Base-by-base conservation (phyloP, 2,797 vertebrate genomes). In the Cryptoblepharus egeriae region DNA sequence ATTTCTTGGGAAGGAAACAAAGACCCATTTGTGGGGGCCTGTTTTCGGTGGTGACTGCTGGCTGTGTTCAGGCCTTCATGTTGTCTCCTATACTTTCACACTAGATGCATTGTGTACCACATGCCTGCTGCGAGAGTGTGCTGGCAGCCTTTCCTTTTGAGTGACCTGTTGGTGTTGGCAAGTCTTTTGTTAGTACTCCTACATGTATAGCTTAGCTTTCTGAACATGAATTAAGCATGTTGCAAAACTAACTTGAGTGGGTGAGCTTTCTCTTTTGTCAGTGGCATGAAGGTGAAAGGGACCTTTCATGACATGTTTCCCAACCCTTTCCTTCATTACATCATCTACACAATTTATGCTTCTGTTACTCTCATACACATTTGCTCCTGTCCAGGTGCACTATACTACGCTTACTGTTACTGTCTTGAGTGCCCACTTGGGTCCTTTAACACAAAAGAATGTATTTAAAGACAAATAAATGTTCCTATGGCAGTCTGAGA, bases 81-180 rank as follows among this genome's bases (percentile, higher is more conserved):
- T 28, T 57, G 30, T 70, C 58, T 68, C 72, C 63, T 58, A 63
- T 24, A 58, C 24, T 72, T 42, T 35, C 74, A 75, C 49, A 58
- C 52, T 90, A n/a, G 58, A 61, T 35, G 87, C 77, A 35, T 87
- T 89, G 22, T 90, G 2, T 81, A 24, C 39, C 69, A 1, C 42
- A 63, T 22, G 45, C 63, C 39, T 61, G 24, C 37, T 37, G 22
- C 65, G 37, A 35, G n/a, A 12, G 63, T 3, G 7, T 75, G 37
- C 71, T 35, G 39, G n/a, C 52, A 37, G 55, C 10, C 13, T 52
- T 28, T 55, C 77, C 26, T 73, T 49, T 77, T 67, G 79, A 32
- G 39, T 81, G 74, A 76, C 63, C 67, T 68, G 78, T 88, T 75
- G 52, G 1, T 88, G 28, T 89, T 92, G 88, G 83, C 83, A 80